A percentile compares a stretch with the other conserved stretches of the same genome.
Conservation (phyloP, 2,888 invertebrate genomes). For the Scelioninae gen. 1 region DNA sequence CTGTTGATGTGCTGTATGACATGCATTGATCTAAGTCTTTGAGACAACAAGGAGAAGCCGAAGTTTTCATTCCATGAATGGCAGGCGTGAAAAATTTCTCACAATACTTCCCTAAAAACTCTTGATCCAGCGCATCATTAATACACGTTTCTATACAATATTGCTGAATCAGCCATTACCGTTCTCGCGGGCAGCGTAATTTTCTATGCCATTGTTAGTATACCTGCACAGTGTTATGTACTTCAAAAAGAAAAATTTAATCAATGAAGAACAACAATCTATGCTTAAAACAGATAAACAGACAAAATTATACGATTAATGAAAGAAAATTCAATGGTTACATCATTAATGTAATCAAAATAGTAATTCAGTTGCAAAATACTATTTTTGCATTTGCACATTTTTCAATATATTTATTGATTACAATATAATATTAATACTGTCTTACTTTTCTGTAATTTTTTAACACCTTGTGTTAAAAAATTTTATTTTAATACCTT, state of each 20-base stretch:
- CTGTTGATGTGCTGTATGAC: conserved; percentile 55
- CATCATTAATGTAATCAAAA: conserved; percentile 48
- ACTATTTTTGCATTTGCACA: no score
- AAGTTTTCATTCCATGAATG: conserved; percentile 76
- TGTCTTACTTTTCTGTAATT: no score
- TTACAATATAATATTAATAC: no score
- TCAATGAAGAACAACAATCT: conserved; percentile 55
- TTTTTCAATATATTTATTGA: no score
- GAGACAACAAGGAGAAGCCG: conserved; percentile 62
- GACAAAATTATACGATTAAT: conserved; percentile 54
- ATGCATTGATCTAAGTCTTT: conserved; percentile 56
- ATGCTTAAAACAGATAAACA: conserved; percentile 54
- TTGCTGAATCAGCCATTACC: conserved; percentile 79
- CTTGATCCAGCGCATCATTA: conserved; percentile 78
- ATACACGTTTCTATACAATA: conserved; percentile 75
- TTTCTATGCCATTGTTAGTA: conserved; percentile 71
- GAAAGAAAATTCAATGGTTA: conserved; percentile 50
- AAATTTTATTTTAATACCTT: no score
- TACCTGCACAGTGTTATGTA: conserved; percentile 37
- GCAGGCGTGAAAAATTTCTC: conserved; percentile 80
- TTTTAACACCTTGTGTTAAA: no score
- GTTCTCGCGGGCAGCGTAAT: conserved; percentile 69
- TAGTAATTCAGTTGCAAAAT: conserved; percentile 29
- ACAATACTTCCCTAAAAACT: conserved; percentile 78
- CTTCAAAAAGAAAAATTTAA: conserved; percentile 40